Evolutionary conservation across 2,888 invertebrate genomes (phyloP), one percentile per base, ranked within the genome.

Genomic region (Rhagium mordax): DNA sequence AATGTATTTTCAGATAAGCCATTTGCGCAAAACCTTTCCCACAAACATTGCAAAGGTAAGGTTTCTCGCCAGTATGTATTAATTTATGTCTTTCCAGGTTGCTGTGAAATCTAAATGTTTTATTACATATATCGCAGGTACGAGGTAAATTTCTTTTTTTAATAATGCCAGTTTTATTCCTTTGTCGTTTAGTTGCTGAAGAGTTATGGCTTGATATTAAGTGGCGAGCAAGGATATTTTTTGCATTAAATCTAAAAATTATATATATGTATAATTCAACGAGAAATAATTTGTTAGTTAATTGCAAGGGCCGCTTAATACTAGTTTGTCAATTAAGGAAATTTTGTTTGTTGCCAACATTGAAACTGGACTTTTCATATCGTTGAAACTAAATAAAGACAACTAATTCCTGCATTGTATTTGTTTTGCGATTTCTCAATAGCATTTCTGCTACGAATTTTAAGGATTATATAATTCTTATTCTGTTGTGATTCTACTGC

Each of bases 1-100:
- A 82, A 77, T 85, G 85, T 21, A 83, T 82, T 78, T 68, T 68
- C 16, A 76, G 57, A 33, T 66, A 65, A 6, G 66, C 59, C 55
- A 66, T 61, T 77, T 85, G 84, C 3, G 82, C 79, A 72, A 84
- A 86, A 64, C 82, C 80, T 78, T 83, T 83, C 10, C 82, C 81
- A 71, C 86, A 86, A 55, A 83, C 74, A 69, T 77, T 78, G 70
- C 86, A 86, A 61, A 82, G 74, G 74, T 83, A 84, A 3, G 85
- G 84, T 67, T 84, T 83, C 81, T 84, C 85, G 2, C 85, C 85
- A 10, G 84, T 84, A 73, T 85, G 85, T 7, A 78, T 82, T n/a
- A 84, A 69, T 78, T 82, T 83, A 61, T 86, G 85, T 21, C 85
- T 73, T 70, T 84, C 81, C 53, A 85, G 79, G 66, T 84, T 85